phyloP scores from a whole-genome alignment of 2,113 vertebrate genomes.

The Perognathus longimembris region DNA sequence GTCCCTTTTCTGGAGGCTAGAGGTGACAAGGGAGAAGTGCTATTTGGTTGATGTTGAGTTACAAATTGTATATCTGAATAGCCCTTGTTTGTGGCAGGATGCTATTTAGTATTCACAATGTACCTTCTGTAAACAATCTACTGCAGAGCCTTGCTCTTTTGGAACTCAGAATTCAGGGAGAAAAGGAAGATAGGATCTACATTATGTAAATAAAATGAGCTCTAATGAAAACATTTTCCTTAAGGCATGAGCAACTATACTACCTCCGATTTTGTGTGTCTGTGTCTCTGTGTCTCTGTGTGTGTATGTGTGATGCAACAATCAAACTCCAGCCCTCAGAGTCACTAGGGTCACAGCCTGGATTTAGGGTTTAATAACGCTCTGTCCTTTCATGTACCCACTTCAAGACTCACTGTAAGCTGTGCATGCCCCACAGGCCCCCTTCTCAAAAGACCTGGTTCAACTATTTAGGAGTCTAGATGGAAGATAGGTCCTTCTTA shows the following conservation, averaged over 20 bases:
- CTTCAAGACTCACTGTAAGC: neutral
- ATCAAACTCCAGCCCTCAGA: slow-evolving; percentile 10
- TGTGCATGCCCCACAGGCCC: neutral
- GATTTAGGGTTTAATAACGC: neutral
- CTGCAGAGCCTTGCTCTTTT: slow-evolving; percentile 25
- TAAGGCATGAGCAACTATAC: slow-evolving; percentile 34
- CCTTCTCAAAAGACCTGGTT: neutral
- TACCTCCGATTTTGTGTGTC: slow-evolving; percentile 5
- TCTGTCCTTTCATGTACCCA: neutral
- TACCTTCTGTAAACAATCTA: slow-evolving; percentile 17
- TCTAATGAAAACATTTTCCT: slow-evolving; percentile 73
- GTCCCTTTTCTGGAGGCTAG: neutral
- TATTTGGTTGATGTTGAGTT: neutral
- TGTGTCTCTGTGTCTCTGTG: no score
- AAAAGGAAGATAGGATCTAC: slow-evolving; percentile 29
- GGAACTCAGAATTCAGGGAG: slow-evolving; percentile 43
- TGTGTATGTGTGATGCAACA: neutral
- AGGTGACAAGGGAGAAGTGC: neutral
- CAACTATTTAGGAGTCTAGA: neutral
- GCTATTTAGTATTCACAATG: slow-evolving; percentile 61
- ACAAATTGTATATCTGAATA: neutral
- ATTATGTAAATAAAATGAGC: slow-evolving; percentile 70
- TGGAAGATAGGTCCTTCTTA: neutral
- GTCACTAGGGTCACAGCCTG: neutral
- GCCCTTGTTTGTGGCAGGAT: neutral